Evolutionary conservation across 2,797 vertebrate species (phyloP).

Genomic region (Acropternis orthonyx): DNA sequence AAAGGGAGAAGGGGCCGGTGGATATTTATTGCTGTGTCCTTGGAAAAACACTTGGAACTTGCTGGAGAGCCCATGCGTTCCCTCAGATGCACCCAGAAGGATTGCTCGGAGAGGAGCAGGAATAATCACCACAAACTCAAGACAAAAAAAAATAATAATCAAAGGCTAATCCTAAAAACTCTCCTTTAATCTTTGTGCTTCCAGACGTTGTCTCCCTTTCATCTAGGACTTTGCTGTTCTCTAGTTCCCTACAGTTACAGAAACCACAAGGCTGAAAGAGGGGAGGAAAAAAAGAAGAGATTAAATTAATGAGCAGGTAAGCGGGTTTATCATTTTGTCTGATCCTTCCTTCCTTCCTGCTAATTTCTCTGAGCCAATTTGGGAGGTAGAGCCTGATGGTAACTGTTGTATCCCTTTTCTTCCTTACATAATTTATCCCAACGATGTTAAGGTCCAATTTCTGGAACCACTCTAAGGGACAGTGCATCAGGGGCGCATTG

Average conservation of each 20-base stretch:
- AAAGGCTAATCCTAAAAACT: slow-evolving; percentile 75
- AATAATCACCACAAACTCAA: neutral
- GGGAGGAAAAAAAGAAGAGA: slow-evolving; percentile 40
- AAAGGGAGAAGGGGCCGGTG: neutral
- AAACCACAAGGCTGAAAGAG: slow-evolving; percentile 33
- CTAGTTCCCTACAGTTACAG: slow-evolving; percentile 50
- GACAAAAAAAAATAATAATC: slow-evolving; percentile 38
- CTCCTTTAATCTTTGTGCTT: slow-evolving; percentile 77
- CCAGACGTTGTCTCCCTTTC: slow-evolving; percentile 71
- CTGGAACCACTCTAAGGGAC: slow-evolving; percentile 11
- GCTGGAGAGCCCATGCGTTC: neutral
- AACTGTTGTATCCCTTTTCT: slow-evolving; percentile 36
- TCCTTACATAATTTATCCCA: slow-evolving; percentile 52
- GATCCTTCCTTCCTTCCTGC: slow-evolving; percentile 74
- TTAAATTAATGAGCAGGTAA: slow-evolving; percentile 79
- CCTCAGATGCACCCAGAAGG: neutral
- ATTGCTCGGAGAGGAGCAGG: neutral
- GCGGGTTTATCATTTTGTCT: slow-evolving; percentile 77
- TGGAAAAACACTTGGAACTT: neutral
- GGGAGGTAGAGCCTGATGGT: slow-evolving; percentile 64
- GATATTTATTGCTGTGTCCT: neutral
- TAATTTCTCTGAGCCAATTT: slow-evolving; percentile 73
- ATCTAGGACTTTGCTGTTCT: slow-evolving; percentile 74
- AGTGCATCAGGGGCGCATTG: neutral
- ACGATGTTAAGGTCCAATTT: slow-evolving; percentile 28